phyloP scores from a whole-genome alignment of 2,888 invertebrate species.

The Oeneis ivallda region DNA sequence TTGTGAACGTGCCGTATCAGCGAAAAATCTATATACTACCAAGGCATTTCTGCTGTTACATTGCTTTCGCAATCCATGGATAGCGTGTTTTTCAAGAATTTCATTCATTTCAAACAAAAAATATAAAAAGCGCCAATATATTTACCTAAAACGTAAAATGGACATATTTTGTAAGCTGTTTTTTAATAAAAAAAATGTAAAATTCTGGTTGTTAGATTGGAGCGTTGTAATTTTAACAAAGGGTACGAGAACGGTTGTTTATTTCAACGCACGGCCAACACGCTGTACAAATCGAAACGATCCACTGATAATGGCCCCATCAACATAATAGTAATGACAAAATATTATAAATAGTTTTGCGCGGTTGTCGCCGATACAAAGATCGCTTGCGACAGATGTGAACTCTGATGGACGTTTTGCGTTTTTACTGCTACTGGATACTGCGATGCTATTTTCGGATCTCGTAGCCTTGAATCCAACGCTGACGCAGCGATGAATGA shows the following conservation, averaged over 20 bases:
- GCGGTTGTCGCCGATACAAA: neutral
- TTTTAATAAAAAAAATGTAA: neutral
- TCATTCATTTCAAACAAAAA: too few species aligned
- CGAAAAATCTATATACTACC: too few species aligned
- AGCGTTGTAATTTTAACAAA: neutral
- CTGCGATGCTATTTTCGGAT: neutral
- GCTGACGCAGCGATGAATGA: neutral
- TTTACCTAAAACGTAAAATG: too few species aligned
- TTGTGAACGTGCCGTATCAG: too few species aligned
- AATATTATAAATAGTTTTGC: slow-evolving; percentile 16
- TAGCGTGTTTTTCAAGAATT: too few species aligned
- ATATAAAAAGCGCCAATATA: too few species aligned
- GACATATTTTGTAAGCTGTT: too few species aligned
- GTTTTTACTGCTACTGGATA: neutral
- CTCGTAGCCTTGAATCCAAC: neutral
- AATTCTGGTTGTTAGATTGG: neutral
- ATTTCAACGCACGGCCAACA: neutral
- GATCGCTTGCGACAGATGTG: slow-evolving; percentile 15
- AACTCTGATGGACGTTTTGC: slow-evolving; percentile 7
- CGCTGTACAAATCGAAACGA: slow-evolving; percentile 11
- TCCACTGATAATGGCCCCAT: slow-evolving; percentile 11
- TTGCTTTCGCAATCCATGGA: too few species aligned
- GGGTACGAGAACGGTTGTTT: neutral
- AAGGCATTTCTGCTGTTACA: too few species aligned
- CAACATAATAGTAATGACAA: slow-evolving; percentile 18